Percentiles rank a stretch among this genome's conserved stretches.
These are phyloP conservation scores for Aphodius granarius DNA, from an alignment of 2,888 invertebrate species.

Conservation along the genomic window DNA sequence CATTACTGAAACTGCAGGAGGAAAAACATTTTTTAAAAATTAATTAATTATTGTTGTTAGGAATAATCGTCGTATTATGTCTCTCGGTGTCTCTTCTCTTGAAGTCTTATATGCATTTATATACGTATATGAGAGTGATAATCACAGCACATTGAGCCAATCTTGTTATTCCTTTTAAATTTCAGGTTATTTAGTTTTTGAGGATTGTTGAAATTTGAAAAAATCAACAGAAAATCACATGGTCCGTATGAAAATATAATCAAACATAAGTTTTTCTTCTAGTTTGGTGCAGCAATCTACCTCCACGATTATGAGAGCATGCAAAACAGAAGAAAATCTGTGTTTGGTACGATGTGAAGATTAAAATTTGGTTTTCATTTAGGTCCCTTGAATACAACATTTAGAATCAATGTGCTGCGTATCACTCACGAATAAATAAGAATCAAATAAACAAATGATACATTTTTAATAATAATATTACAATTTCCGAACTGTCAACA, in stretches of 20 bases:
- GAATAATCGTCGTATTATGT: neutral
- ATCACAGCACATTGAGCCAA: neutral
- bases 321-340: neutral
- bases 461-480: neutral
- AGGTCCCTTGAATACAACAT: neutral
- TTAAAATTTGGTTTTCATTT: too few relatives aligned
- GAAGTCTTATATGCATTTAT: neutral
- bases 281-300: neutral
- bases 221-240: too few relatives aligned
- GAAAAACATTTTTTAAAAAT: neutral
- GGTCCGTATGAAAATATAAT: too few relatives aligned
- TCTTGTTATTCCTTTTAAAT: too few relatives aligned
- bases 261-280: neutral
- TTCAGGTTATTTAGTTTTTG: too few relatives aligned
- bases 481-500: neutral
- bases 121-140: neutral
- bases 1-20: neutral
- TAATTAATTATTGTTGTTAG: conserved; percentile 12
- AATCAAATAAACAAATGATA: neutral
- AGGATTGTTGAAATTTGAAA: too few relatives aligned
- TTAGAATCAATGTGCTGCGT: neutral
- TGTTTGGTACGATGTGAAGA: too few relatives aligned
- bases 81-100: neutral
- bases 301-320: neutral
- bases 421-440: neutral